Base-by-base conservation (phyloP, 1,140 invertebrate species). In the Pseudachorutes palmiensis region DNA sequence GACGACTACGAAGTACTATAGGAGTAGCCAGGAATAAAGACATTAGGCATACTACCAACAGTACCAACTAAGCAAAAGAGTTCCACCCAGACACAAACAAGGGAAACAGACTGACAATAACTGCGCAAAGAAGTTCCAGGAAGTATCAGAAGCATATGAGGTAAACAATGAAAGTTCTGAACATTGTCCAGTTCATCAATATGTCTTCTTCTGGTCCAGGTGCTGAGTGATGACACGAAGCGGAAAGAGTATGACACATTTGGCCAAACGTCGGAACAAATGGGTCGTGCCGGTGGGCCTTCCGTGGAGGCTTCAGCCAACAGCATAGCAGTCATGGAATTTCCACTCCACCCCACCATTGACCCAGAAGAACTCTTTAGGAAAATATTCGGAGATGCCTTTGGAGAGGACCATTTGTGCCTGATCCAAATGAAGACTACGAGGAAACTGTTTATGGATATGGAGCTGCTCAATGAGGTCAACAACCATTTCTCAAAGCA, bases 71-170 rank as follows among this genome's bases (percentile, higher is more conserved):
- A 65, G 97, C 97, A 0, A 99, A 99, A 77, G 92, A 99, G 75
- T 98, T 94, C 79, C 97, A 99, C 81, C 97, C 97, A n/a, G 97
- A 99, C 80, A 92, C 94, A 0, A 98, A 97, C 79, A 98, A 98
- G 80, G 84, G n/a, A n/a, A n/a, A n/a, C 87, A 72, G 94, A 98
- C 81, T 88, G 92, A 30, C n/a, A n/a, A n/a, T n/a, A 84, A 91
- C 78, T 86, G 95, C 12, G 83, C 85, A 41, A 90, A 89, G 78
- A 98, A 97, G 76, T 99, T 99, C 78, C 94, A 98, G 79, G 94
- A 98, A 81, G 93, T 92, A 19, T 97, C 94, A 0, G 96, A 99
- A 82, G 97, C 97, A 1, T 99, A 99, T 81, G 96, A 99, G 82
- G 94, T 98, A 22, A 30, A 16, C 5, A 45, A 29, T 31, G 32